Evolutionary conservation across 2,113 vertebrate species (phyloP), one percentile per base, ranked within the genome.

Genomic region (Petaurus breviceps): DNA sequence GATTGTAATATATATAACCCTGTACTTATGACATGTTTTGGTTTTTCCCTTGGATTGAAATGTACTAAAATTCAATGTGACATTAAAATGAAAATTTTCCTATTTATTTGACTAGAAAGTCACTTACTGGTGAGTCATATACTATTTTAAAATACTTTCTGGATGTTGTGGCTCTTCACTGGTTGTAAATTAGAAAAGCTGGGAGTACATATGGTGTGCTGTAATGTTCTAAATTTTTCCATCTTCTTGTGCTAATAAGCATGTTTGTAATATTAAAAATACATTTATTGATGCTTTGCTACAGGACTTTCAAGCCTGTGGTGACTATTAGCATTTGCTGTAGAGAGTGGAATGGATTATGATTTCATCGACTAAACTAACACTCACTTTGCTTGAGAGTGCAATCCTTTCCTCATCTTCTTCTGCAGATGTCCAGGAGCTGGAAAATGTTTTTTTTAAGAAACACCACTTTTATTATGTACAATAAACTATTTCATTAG

Each of bases 1-100:
- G 99, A 99, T 98, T 99, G 99, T 99, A 99, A 99, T 99, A 99
- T 99, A 99, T 98, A 98, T 99, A 99, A 98, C 98, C 99, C 98
- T 99, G 98, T 99, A 99, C 99, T 99, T 99, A 99, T 99, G 99
- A 99, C 98, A 97, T 99, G 99, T 99, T 99, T 99, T 98, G 95
- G 98, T 99, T 99, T 99, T 99, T 97, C 89, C 16, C 98, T 99
- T 99, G 98, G 98, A 99, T 99, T 99, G 98, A 99, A 99, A 99
- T 99, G 99, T 99, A 99, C 99, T 99, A 99, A 99, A 99, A 99
- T 99, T 99, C 98, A 99, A 93, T 99, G 99, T 99, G 99, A 99
- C 98, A 99, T 99, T 99, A 99, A 99, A 99, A 99, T 98, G 98
- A 98, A 99, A 98, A 99, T 99, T 99, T 99, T 99, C 94, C 98